Evolutionary conservation across 1,140 invertebrate species (phyloP).

Genomic region (Sipha flava): DNA sequence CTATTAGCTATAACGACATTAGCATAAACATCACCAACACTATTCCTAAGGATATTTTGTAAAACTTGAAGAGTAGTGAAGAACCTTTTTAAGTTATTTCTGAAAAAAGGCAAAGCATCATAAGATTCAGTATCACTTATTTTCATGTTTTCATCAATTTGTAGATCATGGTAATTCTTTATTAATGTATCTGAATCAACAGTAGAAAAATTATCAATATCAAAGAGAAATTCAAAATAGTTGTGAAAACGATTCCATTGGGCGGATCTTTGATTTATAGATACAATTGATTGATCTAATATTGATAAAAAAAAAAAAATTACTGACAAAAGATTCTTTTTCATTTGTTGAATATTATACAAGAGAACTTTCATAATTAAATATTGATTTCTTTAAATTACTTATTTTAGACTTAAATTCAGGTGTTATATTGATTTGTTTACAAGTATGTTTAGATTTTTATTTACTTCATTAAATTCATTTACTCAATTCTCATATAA

Average conservation of each 20-base stretch:
- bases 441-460: neutral
- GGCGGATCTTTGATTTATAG: neutral
- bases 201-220: neutral
- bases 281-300: neutral
- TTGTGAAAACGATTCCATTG: neutral
- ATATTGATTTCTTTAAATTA: neutral
- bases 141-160: neutral
- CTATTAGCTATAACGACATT: neutral
- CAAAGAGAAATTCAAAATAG: neutral
- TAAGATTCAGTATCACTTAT: neutral
- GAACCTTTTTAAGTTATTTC: constrained; percentile 8
- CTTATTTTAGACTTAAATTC: neutral
- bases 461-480: neutral
- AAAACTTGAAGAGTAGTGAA: neutral
- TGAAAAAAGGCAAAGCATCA: constrained; percentile 5
- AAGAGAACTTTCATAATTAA: neutral
- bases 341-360: neutral
- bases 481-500: neutral
- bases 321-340: neutral
- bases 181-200: neutral
- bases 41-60: neutral
- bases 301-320: neutral
- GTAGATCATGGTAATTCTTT: neutral
- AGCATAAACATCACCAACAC: neutral
- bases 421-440: neutral